Percentiles rank a stretch among this genome's conserved stretches.
These are phyloP conservation scores for Diorhabda carinulata DNA, from an alignment of 1,140 invertebrate species.

Conservation along the genomic window DNA sequence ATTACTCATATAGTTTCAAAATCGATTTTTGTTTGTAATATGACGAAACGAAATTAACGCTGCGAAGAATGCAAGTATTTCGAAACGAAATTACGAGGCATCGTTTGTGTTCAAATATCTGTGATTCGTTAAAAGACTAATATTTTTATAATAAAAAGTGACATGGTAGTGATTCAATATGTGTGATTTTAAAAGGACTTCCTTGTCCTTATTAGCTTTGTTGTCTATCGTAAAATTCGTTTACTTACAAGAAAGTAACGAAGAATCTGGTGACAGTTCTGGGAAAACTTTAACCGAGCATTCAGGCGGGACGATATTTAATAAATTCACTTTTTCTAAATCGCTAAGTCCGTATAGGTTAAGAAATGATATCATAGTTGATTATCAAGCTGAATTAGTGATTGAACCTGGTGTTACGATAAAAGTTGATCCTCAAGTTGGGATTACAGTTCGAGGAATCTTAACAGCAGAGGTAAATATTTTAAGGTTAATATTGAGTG, in stretches of 20 bases:
- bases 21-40: neutral
- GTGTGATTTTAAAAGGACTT: conserved; percentile 12
- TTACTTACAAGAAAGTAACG: conserved; percentile 4
- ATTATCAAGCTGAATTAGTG: conserved; percentile 66
- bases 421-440: conserved; percentile 81
- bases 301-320: conserved; percentile 57
- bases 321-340: conserved; percentile 53
- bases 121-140: neutral
- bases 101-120: conserved; percentile 1
- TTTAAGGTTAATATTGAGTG: conserved; percentile 5
- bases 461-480: conserved; percentile 78
- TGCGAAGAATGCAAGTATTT: conserved; percentile 12
- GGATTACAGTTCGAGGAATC: conserved; percentile 83
- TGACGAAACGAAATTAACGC: neutral
- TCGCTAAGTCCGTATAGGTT: conserved; percentile 73
- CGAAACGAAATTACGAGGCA: conserved; percentile 3
- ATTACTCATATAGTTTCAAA: neutral
- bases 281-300: conserved; percentile 48
- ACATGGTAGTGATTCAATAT: conserved; percentile 5
- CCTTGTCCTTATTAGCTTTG: neutral
- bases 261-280: neutral
- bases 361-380: conserved; percentile 75
- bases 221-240: conserved; percentile 1
- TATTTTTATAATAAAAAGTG: neutral
- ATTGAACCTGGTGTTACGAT: conserved; percentile 84